Base-by-base conservation (phyloP, 1,140 invertebrate species). In the Babylonia areolata region DNA sequence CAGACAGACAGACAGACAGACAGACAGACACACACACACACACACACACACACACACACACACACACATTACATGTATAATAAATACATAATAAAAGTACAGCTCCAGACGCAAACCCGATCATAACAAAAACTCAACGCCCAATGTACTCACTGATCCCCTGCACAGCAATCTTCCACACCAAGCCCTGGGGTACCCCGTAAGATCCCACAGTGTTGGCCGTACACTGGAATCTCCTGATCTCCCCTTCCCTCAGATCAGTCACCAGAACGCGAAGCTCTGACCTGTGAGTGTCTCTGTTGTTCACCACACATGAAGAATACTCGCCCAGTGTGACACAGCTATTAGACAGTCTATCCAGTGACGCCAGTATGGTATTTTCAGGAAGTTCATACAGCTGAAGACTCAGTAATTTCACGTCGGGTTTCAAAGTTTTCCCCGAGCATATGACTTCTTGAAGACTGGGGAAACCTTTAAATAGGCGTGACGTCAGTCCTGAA, bases 241-340 rank as follows among this genome's bases (percentile, higher is more conserved):
- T 33, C 69, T 84, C 82, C 39, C 82, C 82, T n/a, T 84, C 82
- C 12, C 35, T 17, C 31, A 84, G 37, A 42, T 84, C 82, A 23
- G 82, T 12, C 64, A 84, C 82, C 39, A 84, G 40, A 12, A 84
- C 31, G 6, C 33, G 40, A 20, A 84, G 28, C 12, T 64, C 17
- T 15, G 82, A 73, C 17, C 31, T 40, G 58, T 73, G 58, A 20
- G 64, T 73, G 39, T 84, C 64, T 11, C 6, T 17, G 3, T 12
- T 20, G 82, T 84, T 69, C 3, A 84, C 40, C 31, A 31, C 82
- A 23, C 82, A 84, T 3, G 82, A 84, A 5, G 82, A 84, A 31
- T 31, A 84, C 11, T 84, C 69, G 12, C 69, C 69, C 28, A 73
- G 64, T n/a, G 82, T 84, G 17, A 84, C 39, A 46, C 82, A 84